Conservation (phyloP, 2,113 vertebrate genomes). For the Clinocottus analis region DNA sequence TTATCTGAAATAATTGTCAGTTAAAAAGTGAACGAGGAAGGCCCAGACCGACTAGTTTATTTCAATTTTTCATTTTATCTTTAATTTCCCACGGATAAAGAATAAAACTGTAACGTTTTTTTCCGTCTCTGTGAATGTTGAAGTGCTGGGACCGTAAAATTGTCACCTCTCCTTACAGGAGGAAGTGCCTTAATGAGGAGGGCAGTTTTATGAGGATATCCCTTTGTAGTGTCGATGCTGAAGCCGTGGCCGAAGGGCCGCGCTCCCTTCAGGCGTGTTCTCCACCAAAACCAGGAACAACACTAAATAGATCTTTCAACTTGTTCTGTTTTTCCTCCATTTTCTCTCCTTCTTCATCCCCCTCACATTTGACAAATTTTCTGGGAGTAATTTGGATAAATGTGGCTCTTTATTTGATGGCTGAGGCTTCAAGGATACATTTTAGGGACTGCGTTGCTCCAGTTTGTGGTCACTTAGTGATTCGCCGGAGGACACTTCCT, state of each 20-base stretch:
- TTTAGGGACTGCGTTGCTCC: conserved; percentile 76
- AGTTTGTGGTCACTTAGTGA: conserved; percentile 86
- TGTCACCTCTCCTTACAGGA: conserved; percentile 89
- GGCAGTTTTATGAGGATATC: conserved; percentile 87
- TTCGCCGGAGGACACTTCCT: conserved; percentile 90
- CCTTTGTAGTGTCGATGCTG: conserved; percentile 86
- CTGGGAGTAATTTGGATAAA: conserved; percentile 73
- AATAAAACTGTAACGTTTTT: conserved; percentile 78
- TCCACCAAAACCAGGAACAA: conserved; percentile 50
- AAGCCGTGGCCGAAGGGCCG: conserved; percentile 75
- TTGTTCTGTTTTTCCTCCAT: conserved; percentile 79
- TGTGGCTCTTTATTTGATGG: conserved; percentile 85
- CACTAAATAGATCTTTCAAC: conserved; percentile 62
- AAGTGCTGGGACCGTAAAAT: conserved; percentile 90
- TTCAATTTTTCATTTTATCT: conserved; percentile 28
- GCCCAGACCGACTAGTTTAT: not conserved
- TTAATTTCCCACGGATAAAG: conserved; percentile 40
- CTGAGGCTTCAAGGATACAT: conserved; percentile 80
- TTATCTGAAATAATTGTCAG: conserved; percentile 32
- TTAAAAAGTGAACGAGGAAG: conserved; percentile 27
- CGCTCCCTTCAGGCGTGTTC: conserved; percentile 83
- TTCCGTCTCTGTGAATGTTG: conserved; percentile 83
- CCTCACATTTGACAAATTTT: conserved; percentile 81
- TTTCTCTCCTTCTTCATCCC: conserved; percentile 78
- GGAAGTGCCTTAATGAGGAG: conserved; percentile 87